phyloP scores from a whole-genome alignment of 2,888 invertebrate genomes.

The Trachelus iudaicus region DNA sequence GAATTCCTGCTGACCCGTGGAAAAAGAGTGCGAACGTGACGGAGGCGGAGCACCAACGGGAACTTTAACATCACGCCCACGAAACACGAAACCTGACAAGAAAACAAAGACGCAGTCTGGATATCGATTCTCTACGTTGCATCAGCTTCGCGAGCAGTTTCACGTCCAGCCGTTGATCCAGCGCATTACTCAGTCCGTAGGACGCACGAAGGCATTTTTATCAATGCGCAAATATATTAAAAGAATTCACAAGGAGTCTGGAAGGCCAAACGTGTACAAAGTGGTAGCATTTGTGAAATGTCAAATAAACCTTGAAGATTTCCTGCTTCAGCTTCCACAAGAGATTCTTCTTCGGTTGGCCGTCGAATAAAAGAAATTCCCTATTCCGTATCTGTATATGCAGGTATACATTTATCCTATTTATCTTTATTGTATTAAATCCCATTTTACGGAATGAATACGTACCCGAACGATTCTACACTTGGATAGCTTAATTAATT shows the following conservation, averaged over 20 bases:
- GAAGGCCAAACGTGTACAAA: slow-evolving; percentile 44
- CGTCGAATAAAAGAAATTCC: not conserved
- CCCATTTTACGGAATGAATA: not conserved
- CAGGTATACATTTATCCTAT: not conserved
- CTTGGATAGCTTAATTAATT: not conserved
- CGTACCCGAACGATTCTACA: not conserved
- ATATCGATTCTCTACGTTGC: slow-evolving; percentile 1
- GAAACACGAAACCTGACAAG: not conserved
- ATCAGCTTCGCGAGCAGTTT: not conserved
- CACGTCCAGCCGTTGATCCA: not conserved
- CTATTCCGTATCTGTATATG: not conserved
- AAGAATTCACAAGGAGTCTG: not conserved
- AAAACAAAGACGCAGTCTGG: not conserved
- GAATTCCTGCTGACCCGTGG: not conserved
- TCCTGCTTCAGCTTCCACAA: not conserved
- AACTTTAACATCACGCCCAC: not conserved
- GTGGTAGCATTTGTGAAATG: slow-evolving; percentile 34
- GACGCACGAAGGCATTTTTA: slow-evolving; percentile 37
- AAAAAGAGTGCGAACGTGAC: not conserved
- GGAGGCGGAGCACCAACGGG: not conserved
- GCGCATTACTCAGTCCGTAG: not conserved
- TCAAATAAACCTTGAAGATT: slow-evolving; percentile 29
- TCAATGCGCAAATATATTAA: slow-evolving; percentile 25
- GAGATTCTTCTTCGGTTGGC: not conserved
- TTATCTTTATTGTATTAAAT: not conserved